phyloP scores from a whole-genome alignment of 2,797 vertebrate genomes.

The Pseudocheirus occidentalis region DNA sequence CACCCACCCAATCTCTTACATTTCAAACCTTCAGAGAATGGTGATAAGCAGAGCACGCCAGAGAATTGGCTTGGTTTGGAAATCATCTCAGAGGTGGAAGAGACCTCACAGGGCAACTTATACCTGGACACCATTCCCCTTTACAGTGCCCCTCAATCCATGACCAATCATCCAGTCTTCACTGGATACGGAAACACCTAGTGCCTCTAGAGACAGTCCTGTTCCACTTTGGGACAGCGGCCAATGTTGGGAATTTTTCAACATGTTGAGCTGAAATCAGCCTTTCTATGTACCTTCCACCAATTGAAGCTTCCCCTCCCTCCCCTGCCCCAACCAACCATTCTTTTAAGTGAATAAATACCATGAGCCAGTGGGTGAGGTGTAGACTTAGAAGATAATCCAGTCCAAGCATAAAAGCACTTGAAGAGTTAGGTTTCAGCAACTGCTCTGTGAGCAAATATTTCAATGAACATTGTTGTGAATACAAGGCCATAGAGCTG shows the following conservation, averaged over 20 bases:
- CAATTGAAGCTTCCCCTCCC: background rate
- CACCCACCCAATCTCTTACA: background rate
- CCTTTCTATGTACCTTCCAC: background rate
- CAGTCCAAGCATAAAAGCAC: constrained; percentile 73
- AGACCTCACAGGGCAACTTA: background rate
- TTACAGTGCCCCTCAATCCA: background rate
- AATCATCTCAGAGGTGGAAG: background rate
- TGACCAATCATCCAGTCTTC: background rate
- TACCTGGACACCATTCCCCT: background rate
- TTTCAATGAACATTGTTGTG: constrained; percentile 63
- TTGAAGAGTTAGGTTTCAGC: constrained; percentile 69
- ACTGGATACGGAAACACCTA: background rate
- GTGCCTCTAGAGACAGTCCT: background rate
- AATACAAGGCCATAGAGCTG: constrained; percentile 56
- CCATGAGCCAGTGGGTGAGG: background rate
- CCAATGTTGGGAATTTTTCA: background rate
- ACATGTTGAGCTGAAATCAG: background rate
- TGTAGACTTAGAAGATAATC: constrained; percentile 60
- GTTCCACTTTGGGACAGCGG: background rate
- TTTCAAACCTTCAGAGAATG: background rate
- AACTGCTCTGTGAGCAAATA: constrained; percentile 68
- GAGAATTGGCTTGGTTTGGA: background rate
- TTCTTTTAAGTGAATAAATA: background rate
- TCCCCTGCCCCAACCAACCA: background rate
- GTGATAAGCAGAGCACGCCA: background rate